Evolutionary conservation across 2,797 vertebrate genomes (phyloP), one percentile per base, ranked within the genome.

Genomic region (Hippopotamyrus pictus): DNA sequence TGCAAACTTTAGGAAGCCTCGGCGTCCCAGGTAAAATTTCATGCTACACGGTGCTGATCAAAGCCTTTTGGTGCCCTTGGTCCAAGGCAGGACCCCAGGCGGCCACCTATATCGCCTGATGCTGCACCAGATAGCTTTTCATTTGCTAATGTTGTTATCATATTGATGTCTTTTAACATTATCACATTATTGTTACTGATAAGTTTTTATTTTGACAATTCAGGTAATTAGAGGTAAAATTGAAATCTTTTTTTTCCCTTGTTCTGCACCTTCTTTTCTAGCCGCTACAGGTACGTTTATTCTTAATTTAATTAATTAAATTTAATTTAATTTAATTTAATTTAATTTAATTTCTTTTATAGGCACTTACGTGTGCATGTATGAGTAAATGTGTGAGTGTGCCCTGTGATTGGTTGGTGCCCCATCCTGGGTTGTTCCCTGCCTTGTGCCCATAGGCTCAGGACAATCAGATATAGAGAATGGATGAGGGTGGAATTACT

Each of bases 221-320:
- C 33, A 41, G 14, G 1, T 19, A 73, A 73, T 73, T 33, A 7
- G 33, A 41, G 69, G 33, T 41, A 76, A 29, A 37, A 86, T 29
- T 33, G 51, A 86, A 53, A 53, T 22, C 29, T 62, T 25, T 88
- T 85, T 65, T 76, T 33, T 62, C 29, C 12, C 76, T 73, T 88
- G 33, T 59, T 88, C n/a, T 87, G 29, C 53, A 89, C 41, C 76
- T 87, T 88, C 86, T 57, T 90, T 11, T 82, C 73, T 90, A 96
- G 95, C 94, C 0, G 93, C 94, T 86, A 96, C 92, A 93, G 90
- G 95, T 96, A 94, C 95, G 95, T 17, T n/a, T 3, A 19, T 37
- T 76, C 0, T 37, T 37, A 5, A 33, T 76, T 17, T 14, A 41
- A 76, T 41, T 37, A 5, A 33, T 76, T 17, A 14, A 41, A 76